phyloP scores from a whole-genome alignment of 2,888 invertebrate species.

The Drosophila rellima region DNA sequence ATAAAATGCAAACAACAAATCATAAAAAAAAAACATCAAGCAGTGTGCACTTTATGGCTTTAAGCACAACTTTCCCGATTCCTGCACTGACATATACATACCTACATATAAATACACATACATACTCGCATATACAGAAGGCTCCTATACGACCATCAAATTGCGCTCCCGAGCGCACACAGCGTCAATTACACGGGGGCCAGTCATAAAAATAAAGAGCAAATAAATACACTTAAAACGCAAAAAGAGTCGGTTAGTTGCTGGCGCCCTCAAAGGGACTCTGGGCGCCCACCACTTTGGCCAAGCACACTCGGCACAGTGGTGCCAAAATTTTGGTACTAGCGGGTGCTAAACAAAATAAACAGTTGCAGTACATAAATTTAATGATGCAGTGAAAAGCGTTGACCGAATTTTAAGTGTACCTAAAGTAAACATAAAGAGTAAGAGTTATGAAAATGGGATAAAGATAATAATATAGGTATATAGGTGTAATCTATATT shows the following conservation, averaged over 20 bases:
- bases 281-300: slow-evolving; percentile 11
- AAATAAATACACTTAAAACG: slow-evolving; percentile 80
- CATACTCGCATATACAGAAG: neutral
- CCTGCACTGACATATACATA: neutral
- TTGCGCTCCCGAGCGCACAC: slow-evolving; percentile 64
- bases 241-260: slow-evolving; percentile 50
- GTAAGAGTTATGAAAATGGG: neutral
- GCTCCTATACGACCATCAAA: slow-evolving; percentile 67
- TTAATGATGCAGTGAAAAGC: neutral
- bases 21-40: slow-evolving; percentile 29
- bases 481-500: neutral
- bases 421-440: neutral
- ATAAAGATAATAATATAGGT: neutral
- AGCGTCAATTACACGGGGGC: slow-evolving; percentile 78
- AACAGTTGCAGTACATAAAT: slow-evolving; percentile 1
- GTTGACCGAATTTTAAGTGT: neutral
- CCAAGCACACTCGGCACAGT: slow-evolving; percentile 32
- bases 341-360: neutral
- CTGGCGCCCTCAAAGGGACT: slow-evolving; percentile 22
- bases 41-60: slow-evolving; percentile 67
- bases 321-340: neutral
- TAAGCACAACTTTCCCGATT: slow-evolving; percentile 13
- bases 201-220: slow-evolving; percentile 79
- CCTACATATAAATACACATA: neutral
- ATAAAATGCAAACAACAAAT: slow-evolving; percentile 46